Evolutionary conservation across 35 echinoderm and acorn worm genomes (phyloP).

Genomic region (Diadema setosum): DNA sequence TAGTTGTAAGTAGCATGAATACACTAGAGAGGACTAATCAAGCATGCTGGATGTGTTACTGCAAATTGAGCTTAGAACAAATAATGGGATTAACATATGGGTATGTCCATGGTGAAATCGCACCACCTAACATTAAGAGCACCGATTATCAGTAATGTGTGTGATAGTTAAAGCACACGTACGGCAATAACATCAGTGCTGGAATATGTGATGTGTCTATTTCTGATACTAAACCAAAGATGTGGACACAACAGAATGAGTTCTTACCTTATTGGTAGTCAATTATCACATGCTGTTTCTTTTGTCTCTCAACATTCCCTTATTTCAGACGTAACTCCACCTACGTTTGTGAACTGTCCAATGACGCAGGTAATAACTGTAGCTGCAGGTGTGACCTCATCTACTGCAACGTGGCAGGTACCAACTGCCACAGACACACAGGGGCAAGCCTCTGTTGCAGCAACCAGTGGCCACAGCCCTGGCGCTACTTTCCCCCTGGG

Average conservation of each 20-base stretch:
- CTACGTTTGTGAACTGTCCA: neutral
- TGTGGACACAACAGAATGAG: neutral
- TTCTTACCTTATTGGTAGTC: no score
- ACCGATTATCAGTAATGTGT: no score
- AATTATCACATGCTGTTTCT: neutral
- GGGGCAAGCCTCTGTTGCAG: neutral
- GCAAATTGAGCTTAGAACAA: no score
- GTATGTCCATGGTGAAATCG: no score
- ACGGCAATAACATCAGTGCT: neutral
- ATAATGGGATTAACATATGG: no score
- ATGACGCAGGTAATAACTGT: neutral
- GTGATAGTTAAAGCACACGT: neutral
- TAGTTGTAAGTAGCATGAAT: no score
- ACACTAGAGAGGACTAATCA: no score
- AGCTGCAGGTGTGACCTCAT: neutral
- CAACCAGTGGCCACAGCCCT: neutral
- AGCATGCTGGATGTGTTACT: no score
- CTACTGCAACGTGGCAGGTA: neutral
- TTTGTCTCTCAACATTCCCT: neutral
- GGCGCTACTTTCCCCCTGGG: slow-evolving; percentile 31
- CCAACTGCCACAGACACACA: neutral
- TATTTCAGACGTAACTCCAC: neutral
- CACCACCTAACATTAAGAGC: no score
- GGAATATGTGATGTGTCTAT: neutral
- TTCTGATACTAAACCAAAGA: neutral